Base-by-base conservation (phyloP, 2,113 vertebrate species). In the Pyxicephalus adspersus region DNA sequence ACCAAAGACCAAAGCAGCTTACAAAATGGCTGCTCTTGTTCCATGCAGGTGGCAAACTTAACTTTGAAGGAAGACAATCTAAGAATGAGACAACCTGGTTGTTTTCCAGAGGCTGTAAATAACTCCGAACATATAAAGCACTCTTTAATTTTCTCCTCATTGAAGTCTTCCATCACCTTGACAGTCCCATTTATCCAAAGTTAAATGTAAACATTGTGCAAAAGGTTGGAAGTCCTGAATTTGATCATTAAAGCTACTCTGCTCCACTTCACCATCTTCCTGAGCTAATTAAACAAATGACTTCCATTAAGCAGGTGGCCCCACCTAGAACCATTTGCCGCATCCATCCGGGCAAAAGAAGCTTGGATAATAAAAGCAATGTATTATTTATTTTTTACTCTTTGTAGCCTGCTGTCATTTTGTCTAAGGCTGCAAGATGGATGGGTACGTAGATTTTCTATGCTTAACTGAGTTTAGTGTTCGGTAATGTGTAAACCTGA, bases 141-240 rank as follows among this genome's bases (percentile, higher is more conserved):
- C 54, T 29, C 54, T 74, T 34, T 60, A 55, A 58, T 74, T 74
- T 60, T 8, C 54, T 66, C 28, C 19, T 19, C n/a, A 55, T 5
- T 22, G 50, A 58, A 58, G 76, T 78, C 76, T 78, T 78, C 76
- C 64, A 78, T 78, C 76, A 78, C 52, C 13, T 29, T 58, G 76
- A 68, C 76, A 78, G 64, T 8, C 29, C 52, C 76, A 78, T 78
- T 60, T 68, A 78, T 78, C 76, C n/a, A 31, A 29, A 17, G 52
- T 57, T 52, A 29, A 38, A 78, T 57, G 64, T 78, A 78, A 78
- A 78, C 76, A 78, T 67, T 55, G 28, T 45, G 28, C 64, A 67
- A 7, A 26, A 25, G 26, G 50, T 25, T 57, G 76, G 76, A 65
- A 67, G 76, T 55, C 76, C 64, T 78, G 26, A 31, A 55, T 78